Conservation (phyloP, 2,888 invertebrate species). For the Ypsolopha scabrella region DNA sequence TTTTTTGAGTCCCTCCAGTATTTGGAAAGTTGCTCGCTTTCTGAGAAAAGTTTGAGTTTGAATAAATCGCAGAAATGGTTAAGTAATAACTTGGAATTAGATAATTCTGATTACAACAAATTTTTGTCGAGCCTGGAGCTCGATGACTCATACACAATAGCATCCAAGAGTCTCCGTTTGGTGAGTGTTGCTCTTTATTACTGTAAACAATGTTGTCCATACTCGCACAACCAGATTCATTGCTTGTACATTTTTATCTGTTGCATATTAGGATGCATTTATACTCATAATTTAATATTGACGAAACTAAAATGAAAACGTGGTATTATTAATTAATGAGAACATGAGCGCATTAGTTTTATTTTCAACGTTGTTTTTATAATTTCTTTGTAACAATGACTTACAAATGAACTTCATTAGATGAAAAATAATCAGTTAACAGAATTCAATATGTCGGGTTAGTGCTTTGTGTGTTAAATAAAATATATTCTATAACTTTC, state of each 20-base stretch:
- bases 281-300: background rate
- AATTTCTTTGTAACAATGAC: too few relatives aligned
- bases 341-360: background rate
- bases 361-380: background rate
- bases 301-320: background rate
- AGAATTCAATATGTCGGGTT: background rate
- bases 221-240: constrained; percentile 12
- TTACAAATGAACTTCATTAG: too few relatives aligned
- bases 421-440: too few relatives aligned
- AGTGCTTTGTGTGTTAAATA: background rate
- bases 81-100: constrained; percentile 25
- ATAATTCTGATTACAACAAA: constrained; percentile 36
- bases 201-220: constrained; percentile 33
- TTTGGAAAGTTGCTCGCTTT: constrained; percentile 45
- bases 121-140: constrained; percentile 45
- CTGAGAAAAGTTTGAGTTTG: constrained; percentile 34
- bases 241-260: constrained; percentile 8
- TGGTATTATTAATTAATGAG: too few relatives aligned
- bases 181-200: constrained; percentile 50
- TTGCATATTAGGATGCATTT: background rate
- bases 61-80: constrained; percentile 34
- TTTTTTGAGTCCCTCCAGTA: constrained; percentile 61
- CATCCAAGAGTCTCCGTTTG: constrained; percentile 64
- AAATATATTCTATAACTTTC: constrained; percentile 18
- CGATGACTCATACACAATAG: constrained; percentile 55